These are phyloP conservation scores for Cryptocephalus moraei DNA, from an alignment of 2,888 invertebrate species.

Conservation along the genomic window DNA sequence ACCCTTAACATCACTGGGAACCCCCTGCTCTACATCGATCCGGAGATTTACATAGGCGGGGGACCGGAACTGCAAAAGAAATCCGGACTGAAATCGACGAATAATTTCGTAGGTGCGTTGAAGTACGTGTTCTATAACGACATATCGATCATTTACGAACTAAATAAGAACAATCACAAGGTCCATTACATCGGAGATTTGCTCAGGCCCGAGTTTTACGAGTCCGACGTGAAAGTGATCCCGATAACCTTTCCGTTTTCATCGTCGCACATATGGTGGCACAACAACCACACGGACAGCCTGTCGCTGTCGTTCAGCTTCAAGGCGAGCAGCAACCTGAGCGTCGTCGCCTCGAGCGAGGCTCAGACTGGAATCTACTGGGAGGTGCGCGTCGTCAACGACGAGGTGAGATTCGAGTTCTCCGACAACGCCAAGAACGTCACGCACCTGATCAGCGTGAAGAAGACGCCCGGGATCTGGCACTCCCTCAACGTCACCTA, in stretches of 20 bases:
- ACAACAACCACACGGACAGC: constrained; percentile 60
- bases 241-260: constrained; percentile 88
- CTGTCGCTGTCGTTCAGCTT: constrained; percentile 77
- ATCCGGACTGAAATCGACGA: constrained; percentile 48
- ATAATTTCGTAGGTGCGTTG: constrained; percentile 65
- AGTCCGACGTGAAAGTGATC: constrained; percentile 75
- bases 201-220: constrained; percentile 72
- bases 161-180: constrained; percentile 76
- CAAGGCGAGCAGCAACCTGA: constrained; percentile 68
- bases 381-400: constrained; percentile 80
- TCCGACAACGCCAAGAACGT: constrained; percentile 66
- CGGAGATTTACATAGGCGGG: constrained; percentile 81
- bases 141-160: constrained; percentile 79
- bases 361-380: constrained; percentile 71
- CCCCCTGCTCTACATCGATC: constrained; percentile 77
- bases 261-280: constrained; percentile 86
- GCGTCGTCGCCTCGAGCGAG: constrained; percentile 77
- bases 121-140: constrained; percentile 92
- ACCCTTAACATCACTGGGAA: constrained; percentile 62
- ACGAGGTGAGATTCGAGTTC: constrained; percentile 76
- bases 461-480: constrained; percentile 73
- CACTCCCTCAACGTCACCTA: constrained; percentile 74
- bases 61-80: constrained; percentile 70
- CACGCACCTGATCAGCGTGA: constrained; percentile 69
- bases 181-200: constrained; percentile 43